Evolutionary conservation across 2,888 invertebrate species (phyloP).

Genomic region (Hyles lineata): DNA sequence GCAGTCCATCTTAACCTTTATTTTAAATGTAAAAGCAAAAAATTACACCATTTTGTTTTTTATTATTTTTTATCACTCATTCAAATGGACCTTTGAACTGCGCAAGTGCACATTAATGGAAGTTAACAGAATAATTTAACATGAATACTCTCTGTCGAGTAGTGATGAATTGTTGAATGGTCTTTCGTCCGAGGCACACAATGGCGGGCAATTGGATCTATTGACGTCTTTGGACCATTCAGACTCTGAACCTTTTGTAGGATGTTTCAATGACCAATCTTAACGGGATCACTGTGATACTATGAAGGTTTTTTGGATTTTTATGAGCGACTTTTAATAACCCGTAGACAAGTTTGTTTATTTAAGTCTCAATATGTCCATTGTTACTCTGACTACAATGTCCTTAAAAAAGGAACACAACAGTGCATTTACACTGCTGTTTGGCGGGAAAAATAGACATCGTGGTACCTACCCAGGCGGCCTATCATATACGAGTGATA

Average conservation of each 20-base stretch:
- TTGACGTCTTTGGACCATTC: constrained; percentile 16
- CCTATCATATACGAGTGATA: too few relatives aligned
- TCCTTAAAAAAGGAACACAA: too few relatives aligned
- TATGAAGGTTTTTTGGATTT: too few relatives aligned
- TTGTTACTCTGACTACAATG: too few relatives aligned
- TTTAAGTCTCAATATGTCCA: too few relatives aligned
- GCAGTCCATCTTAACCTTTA: neutral
- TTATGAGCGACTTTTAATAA: too few relatives aligned
- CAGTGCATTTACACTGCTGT: too few relatives aligned
- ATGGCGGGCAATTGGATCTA: neutral
- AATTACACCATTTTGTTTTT: neutral
- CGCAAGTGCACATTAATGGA: neutral
- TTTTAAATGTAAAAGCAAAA: neutral
- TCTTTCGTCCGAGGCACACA: neutral
- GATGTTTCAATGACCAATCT: neutral
- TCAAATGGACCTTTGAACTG: neutral
- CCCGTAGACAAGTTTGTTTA: too few relatives aligned
- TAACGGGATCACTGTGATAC: too few relatives aligned
- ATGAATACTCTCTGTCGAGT: neutral
- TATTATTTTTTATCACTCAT: neutral
- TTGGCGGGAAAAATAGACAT: too few relatives aligned
- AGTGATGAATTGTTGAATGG: constrained; percentile 12
- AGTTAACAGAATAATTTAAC: constrained; percentile 14
- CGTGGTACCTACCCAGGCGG: too few relatives aligned
- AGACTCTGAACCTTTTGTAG: neutral